Conservation (phyloP, 2,113 vertebrate species). For the Scomber japonicus region DNA sequence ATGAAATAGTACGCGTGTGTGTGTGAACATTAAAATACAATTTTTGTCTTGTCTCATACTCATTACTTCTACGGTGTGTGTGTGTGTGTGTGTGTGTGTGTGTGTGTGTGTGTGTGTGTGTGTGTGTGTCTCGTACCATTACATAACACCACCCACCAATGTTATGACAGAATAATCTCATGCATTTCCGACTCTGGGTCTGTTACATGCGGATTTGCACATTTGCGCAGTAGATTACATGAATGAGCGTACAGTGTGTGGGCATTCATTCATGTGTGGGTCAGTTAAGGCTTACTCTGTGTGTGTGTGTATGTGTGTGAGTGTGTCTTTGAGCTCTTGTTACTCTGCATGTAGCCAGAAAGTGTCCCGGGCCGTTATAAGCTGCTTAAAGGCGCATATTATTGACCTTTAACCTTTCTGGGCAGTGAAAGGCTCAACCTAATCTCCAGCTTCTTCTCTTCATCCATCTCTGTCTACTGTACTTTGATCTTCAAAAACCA, state of each 20-base stretch:
- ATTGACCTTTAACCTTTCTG: constrained; percentile 64
- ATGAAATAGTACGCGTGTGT: not conserved
- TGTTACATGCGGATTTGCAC: constrained; percentile 66
- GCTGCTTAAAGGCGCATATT: constrained; percentile 71
- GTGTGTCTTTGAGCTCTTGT: constrained; percentile 1
- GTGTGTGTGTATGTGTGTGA: constrained; percentile 17
- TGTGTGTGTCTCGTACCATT: constrained; percentile 7
- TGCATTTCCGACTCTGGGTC: constrained; percentile 50
- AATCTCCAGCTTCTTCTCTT: constrained; percentile 39
- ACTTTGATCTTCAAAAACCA: not conserved
- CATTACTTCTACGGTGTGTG: not conserved
- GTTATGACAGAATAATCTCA: constrained; percentile 52
- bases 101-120: not conserved
- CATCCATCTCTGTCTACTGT: constrained; percentile 8
- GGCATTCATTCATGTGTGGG: constrained; percentile 59
- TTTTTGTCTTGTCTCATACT: not conserved
- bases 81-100: not conserved
- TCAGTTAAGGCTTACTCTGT: constrained; percentile 43
- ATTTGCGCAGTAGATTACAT: constrained; percentile 66
- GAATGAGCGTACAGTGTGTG: constrained; percentile 55
- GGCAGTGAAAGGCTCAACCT: constrained; percentile 72
- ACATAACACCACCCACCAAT: constrained; percentile 52
- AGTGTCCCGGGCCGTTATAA: constrained; percentile 50
- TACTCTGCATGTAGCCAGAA: constrained; percentile 22
- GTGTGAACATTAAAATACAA: not conserved